These are phyloP conservation scores for Blera fallax DNA, from an alignment of 2,888 invertebrate genomes.

Conservation along the genomic window DNA sequence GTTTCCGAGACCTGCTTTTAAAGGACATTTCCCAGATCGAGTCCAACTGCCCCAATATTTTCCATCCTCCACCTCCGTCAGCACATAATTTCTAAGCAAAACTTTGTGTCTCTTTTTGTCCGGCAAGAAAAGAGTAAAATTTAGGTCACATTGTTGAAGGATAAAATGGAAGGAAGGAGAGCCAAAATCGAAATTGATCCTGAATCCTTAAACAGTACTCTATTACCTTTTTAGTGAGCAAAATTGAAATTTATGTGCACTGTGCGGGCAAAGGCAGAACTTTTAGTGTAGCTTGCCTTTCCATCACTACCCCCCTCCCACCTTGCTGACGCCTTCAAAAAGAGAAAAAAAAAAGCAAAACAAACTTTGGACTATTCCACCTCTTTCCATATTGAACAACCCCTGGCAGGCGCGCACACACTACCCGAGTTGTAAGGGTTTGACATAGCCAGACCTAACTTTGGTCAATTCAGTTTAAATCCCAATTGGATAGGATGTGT, in stretches of 20 bases:
- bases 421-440: constrained; percentile 36
- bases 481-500: constrained; percentile 36
- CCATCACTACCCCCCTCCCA: not conserved
- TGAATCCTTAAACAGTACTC: constrained; percentile 62
- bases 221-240: constrained; percentile 51
- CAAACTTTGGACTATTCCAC: not conserved
- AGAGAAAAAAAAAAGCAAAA: not conserved
- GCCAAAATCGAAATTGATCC: constrained; percentile 61
- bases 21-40: not conserved
- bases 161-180: not conserved
- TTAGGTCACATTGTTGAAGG: constrained; percentile 21
- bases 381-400: constrained; percentile 16
- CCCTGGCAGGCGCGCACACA: constrained; percentile 1
- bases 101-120: constrained; percentile 41
- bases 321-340: not conserved
- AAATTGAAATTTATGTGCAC: constrained; percentile 61
- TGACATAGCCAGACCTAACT: constrained; percentile 37
- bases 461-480: constrained; percentile 59
- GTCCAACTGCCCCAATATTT: not conserved
- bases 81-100: constrained; percentile 35
- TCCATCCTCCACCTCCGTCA: not conserved
- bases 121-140: constrained; percentile 12
- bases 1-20: not conserved
- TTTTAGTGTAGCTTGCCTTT: constrained; percentile 20
- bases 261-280: constrained; percentile 32